Base-by-base conservation (phyloP, 1,140 invertebrate species). In the Halictus rubicundus region DNA sequence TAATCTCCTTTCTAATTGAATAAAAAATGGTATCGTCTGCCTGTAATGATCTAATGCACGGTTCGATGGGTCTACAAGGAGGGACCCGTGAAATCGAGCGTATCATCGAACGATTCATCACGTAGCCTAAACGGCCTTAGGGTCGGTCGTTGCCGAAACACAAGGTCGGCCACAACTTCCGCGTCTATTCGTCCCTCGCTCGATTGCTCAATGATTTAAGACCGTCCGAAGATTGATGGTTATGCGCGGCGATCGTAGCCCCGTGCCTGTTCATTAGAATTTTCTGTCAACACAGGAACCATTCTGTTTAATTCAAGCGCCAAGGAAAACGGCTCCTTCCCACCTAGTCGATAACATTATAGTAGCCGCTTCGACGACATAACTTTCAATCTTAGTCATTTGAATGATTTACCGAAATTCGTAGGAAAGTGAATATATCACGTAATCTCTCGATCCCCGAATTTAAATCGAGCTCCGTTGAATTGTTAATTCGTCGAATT, bases 71-170 rank as follows among this genome's bases (percentile, higher is more conserved):
- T 5, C 16, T 46, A 3, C 23, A 19, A 16, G 27, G n/a, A 46
- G 64, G 39, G 0, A 23, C 32, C 37, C 19, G 63, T 65, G 63
- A 65, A 65, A 65, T 65, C 37, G 63, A 65, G 32, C 63, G 63
- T 65, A 65, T 37, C 64, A 1, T 8, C 64, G 39, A 59, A 21
- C 73, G 71, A 69, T 77, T 70, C 66, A 46, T 37, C 75, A 70
- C 65, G 52, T 37, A 69, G 25, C 32, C 70, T 66, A 75, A 46
- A 68, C 73, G 73, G 19, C 73, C 73, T 75, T 68, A 75, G 49
- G 64, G 63, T n/a, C 73, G 42, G 23, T 32, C 72, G 52, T 57
- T 42, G 64, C 46, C 73, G 64, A 75, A 75, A 66, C 8, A 10
- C 73, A 75, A 75, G 73, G 73, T 68, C 63, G 64, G 14, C 32